Evolutionary conservation across 1,140 invertebrate genomes (phyloP).

Genomic region (Batillaria attramentaria): DNA sequence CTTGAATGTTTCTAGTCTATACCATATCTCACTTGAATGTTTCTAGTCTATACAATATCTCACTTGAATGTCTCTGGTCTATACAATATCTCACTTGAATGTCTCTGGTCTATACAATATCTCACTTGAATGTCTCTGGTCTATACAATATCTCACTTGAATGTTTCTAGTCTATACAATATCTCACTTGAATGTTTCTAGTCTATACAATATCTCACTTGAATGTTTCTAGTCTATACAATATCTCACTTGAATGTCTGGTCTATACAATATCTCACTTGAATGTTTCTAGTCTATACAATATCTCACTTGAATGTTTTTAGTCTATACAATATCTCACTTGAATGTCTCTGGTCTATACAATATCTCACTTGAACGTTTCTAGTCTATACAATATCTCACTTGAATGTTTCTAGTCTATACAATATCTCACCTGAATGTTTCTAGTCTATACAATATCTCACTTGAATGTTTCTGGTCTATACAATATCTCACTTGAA

Average conservation of each 20-base stretch:
- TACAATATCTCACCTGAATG: not conserved
- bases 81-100: not conserved
- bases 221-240: too few species aligned
- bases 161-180: not conserved
- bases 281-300: not conserved
- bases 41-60: too few species aligned
- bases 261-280: not conserved
- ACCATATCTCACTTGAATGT: not conserved
- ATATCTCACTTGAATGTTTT: not conserved
- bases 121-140: not conserved
- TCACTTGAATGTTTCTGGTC: slow-evolving; percentile 4
- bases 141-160: not conserved
- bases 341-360: too few species aligned
- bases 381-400: not conserved
- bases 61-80: too few species aligned
- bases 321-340: not conserved
- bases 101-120: not conserved
- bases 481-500: too few species aligned
- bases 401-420: not conserved
- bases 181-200: not conserved
- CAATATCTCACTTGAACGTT: not conserved
- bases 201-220: too few species aligned
- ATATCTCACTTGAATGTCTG: not conserved
- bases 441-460: not conserved
- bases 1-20: not conserved